Percentiles rank a stretch among this genome's conserved stretches.
Evolutionary conservation across 2,797 vertebrate genomes (phyloP).

Genomic region (Mormyrops attenuatus): DNA sequence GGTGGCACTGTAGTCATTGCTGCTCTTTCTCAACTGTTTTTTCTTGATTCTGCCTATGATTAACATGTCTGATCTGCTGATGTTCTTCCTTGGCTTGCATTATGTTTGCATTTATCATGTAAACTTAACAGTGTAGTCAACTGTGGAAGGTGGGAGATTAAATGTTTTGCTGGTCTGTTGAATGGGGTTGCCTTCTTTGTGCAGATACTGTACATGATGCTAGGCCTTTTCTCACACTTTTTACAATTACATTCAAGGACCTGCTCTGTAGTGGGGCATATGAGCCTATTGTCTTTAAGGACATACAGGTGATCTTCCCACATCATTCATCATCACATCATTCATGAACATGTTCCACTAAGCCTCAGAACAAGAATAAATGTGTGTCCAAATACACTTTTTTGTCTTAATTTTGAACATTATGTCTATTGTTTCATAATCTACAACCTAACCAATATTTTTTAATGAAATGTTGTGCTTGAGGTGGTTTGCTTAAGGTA

Average conservation of each 20-base stretch:
- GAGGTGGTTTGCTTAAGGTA: neutral
- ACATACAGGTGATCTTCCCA: neutral
- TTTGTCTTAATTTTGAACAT: neutral
- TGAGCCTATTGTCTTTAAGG: neutral
- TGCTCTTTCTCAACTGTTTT: neutral
- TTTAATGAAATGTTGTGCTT: neutral
- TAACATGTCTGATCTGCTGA: neutral
- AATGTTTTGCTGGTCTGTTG: neutral
- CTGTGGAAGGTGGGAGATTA: neutral
- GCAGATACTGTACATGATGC: neutral
- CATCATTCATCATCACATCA: neutral
- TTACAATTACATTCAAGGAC: neutral
- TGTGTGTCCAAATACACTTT: neutral
- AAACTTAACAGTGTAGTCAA: neutral
- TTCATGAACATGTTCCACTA: neutral
- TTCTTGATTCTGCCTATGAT: neutral
- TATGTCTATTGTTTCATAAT: neutral
- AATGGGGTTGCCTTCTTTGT: neutral
- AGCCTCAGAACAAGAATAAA: neutral
- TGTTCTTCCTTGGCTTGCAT: neutral
- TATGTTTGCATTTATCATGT: neutral
- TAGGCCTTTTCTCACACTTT: neutral
- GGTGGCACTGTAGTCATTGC: neutral
- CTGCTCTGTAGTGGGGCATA: neutral
- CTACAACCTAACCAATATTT: neutral